A percentile compares a stretch with the other conserved stretches of the same genome.
phyloP scores from a whole-genome alignment of 1,140 invertebrate species.

The Drosophila auraria region DNA sequence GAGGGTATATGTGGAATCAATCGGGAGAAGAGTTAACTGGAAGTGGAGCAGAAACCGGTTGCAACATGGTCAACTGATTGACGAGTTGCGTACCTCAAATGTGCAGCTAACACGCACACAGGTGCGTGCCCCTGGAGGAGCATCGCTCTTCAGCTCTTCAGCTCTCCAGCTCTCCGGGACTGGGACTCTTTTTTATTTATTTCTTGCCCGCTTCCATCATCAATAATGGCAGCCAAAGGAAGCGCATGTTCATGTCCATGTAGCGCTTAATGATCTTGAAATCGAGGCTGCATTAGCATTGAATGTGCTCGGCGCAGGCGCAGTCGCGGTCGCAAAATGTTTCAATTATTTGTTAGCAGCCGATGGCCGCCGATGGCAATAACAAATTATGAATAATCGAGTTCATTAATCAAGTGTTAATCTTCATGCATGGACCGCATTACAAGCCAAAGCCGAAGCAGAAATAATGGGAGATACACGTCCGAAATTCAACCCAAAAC shows the following conservation, averaged over 20 bases:
- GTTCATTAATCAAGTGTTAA: slow-evolving; percentile 79
- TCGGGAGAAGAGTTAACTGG: slow-evolving; percentile 41
- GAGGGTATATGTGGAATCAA: slow-evolving; percentile 30
- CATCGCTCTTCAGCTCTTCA: slow-evolving; percentile 1
- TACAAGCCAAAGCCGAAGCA: slow-evolving; percentile 33
- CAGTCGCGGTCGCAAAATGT: slow-evolving; percentile 63
- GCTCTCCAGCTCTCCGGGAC: slow-evolving; percentile 4
- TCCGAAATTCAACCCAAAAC: slow-evolving; percentile 36
- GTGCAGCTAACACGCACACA: slow-evolving; percentile 68
- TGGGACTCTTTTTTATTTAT: slow-evolving; percentile 17
- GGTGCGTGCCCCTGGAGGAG: slow-evolving; percentile 47
- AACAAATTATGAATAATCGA: slow-evolving; percentile 80
- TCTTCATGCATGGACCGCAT: slow-evolving; percentile 63
- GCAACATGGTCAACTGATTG: slow-evolving; percentile 73
- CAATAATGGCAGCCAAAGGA: slow-evolving; percentile 77
- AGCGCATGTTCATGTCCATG: slow-evolving; percentile 77
- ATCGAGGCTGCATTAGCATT: slow-evolving; percentile 77
- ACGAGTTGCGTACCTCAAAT: slow-evolving; percentile 77
- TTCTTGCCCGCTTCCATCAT: slow-evolving; percentile 47
- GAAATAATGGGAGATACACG: slow-evolving; percentile 40
- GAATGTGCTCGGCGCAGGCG: slow-evolving; percentile 42
- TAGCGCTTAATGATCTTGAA: slow-evolving; percentile 78
- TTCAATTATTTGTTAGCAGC: slow-evolving; percentile 70
- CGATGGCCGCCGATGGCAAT: slow-evolving; percentile 32
- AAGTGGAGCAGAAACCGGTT: slow-evolving; percentile 76